Evolutionary conservation across 2,113 vertebrate species (phyloP).

Genomic region (Neodontobutis hainanensis): DNA sequence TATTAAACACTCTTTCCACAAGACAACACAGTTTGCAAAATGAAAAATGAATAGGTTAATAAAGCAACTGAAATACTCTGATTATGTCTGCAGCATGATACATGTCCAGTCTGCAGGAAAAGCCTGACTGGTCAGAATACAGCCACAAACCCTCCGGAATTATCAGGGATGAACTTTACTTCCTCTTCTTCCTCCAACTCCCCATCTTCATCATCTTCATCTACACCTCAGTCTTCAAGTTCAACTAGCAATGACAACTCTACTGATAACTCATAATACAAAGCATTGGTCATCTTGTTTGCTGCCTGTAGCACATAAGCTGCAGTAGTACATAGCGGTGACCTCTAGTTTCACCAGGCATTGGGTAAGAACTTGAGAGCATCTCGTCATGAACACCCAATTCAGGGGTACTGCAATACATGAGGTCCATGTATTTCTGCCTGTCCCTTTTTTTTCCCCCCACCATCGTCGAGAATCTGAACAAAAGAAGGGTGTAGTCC

Average conservation of each 20-base stretch:
- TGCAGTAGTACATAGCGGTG: constrained; percentile 39
- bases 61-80: constrained; percentile 8
- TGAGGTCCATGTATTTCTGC: constrained; percentile 54
- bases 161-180: constrained; percentile 93
- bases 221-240: constrained; percentile 82
- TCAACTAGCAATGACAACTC: constrained; percentile 92
- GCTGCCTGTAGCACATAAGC: constrained; percentile 50
- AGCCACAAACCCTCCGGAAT: constrained; percentile 94
- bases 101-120: constrained; percentile 97
- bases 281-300: constrained; percentile 27
- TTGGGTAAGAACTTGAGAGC: constrained; percentile 41
- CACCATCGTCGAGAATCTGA: constrained; percentile 57
- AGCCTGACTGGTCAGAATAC: constrained; percentile 98
- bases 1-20: constrained; percentile 47
- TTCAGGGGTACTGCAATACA: constrained; percentile 52
- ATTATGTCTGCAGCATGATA: constrained; percentile 88
- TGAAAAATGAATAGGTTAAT: background rate
- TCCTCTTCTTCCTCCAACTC: constrained; percentile 82
- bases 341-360: constrained; percentile 50
- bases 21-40: background rate
- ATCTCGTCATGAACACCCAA: constrained; percentile 38
- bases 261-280: constrained; percentile 82
- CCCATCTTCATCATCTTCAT: constrained; percentile 79
- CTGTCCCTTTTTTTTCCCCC: constrained; percentile 24
- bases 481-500: constrained; percentile 46